phyloP scores from a whole-genome alignment of 1,140 invertebrate genomes.

The Homalodisca vitripennis region DNA sequence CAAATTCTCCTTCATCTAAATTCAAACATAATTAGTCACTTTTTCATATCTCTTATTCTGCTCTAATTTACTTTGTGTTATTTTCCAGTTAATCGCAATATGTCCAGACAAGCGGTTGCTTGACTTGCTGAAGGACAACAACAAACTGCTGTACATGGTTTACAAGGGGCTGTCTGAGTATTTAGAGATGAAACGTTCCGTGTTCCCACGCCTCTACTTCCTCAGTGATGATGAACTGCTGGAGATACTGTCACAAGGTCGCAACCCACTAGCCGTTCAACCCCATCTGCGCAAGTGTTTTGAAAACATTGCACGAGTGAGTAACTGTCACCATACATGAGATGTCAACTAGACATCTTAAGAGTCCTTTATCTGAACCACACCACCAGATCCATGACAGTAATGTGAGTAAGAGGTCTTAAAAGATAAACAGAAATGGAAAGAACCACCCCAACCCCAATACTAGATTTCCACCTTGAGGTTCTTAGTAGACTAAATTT shows the following conservation, averaged over 20 bases:
- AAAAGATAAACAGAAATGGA: no score
- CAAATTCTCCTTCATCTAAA: no score
- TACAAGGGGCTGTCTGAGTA: slow-evolving; percentile 73
- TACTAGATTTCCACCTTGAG: no score
- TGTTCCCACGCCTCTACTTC: slow-evolving; percentile 76
- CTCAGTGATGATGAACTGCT: slow-evolving; percentile 75
- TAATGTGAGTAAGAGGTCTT: no score
- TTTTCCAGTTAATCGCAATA: slow-evolving; percentile 56
- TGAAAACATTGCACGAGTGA: slow-evolving; percentile 65
- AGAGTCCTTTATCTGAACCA: no score
- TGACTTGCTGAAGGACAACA: slow-evolving; percentile 66
- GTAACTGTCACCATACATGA: slow-evolving; percentile 54
- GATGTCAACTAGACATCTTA: no score
- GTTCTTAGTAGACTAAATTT: no score
- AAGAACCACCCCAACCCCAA: no score
- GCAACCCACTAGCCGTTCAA: slow-evolving; percentile 71
- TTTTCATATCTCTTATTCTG: no score
- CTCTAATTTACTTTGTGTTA: neutral
- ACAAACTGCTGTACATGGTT: slow-evolving; percentile 64
- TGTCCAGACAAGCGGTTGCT: slow-evolving; percentile 61
- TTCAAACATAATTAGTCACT: no score
- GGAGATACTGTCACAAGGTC: slow-evolving; percentile 72
- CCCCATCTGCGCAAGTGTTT: slow-evolving; percentile 79
- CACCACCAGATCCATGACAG: no score
- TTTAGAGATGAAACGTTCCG: slow-evolving; percentile 67